A percentile compares a stretch with the other conserved stretches of the same genome.
phyloP scores from a whole-genome alignment of 2,888 invertebrate genomes.

The Hirudinaria manillensis region DNA sequence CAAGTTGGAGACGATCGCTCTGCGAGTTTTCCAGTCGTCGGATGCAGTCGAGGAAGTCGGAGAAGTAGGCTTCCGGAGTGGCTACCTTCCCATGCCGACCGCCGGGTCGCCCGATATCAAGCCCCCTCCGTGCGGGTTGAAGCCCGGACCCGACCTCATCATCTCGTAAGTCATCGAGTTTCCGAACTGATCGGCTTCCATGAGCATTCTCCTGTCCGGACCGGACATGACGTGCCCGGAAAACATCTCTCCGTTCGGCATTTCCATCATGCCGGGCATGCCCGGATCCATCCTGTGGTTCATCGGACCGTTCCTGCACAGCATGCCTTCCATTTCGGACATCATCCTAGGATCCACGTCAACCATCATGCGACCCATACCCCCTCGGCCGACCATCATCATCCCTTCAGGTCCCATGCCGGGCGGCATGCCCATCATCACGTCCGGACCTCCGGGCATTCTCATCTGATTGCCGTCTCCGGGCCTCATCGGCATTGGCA shows the following conservation, averaged over 20 bases:
- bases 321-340: slow-evolving; percentile 21
- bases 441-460: slow-evolving; percentile 13
- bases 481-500: not conserved
- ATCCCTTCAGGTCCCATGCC: slow-evolving; percentile 24
- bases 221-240: slow-evolving; percentile 24
- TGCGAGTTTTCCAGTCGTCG: not conserved
- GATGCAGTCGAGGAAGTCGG: not conserved
- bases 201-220: slow-evolving; percentile 24
- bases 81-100: slow-evolving; percentile 35
- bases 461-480: slow-evolving; percentile 14
- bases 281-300: slow-evolving; percentile 14
- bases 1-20: not conserved
- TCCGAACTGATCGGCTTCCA: slow-evolving; percentile 24
- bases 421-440: slow-evolving; percentile 28
- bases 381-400: slow-evolving; percentile 22
- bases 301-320: slow-evolving; percentile 29
- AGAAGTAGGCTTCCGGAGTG: not conserved
- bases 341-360: slow-evolving; percentile 20
- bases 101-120: slow-evolving; percentile 26
- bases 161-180: slow-evolving; percentile 26
- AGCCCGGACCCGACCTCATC: slow-evolving; percentile 23
- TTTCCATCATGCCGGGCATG: slow-evolving; percentile 20
- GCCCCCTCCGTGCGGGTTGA: slow-evolving; percentile 27
- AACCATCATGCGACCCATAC: slow-evolving; percentile 24
- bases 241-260: slow-evolving; percentile 29